These are phyloP conservation scores for Drosophila setosimentum DNA, from an alignment of 2,888 invertebrate species.

Conservation along the genomic window DNA sequence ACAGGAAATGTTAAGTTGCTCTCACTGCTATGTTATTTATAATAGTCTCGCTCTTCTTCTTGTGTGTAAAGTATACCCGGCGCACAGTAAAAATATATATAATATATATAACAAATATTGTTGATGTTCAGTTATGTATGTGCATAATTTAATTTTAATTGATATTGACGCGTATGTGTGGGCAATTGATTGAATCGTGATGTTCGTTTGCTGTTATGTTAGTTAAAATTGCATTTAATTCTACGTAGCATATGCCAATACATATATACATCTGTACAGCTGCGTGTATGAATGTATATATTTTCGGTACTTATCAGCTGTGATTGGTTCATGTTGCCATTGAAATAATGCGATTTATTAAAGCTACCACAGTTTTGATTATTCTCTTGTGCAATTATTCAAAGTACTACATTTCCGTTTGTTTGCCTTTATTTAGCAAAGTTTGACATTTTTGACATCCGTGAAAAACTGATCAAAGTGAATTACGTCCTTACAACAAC, in stretches of 20 bases:
- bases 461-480: neutral
- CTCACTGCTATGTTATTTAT: conserved; percentile 19
- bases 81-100: conserved; percentile 22
- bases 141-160: conserved; percentile 11
- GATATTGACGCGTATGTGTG: neutral
- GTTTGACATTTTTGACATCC: neutral
- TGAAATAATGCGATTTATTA: conserved; percentile 7
- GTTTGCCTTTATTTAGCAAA: neutral
- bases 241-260: neutral
- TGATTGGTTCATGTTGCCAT: conserved; percentile 9
- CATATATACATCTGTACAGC: neutral
- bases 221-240: conserved; percentile 6
- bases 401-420: neutral
- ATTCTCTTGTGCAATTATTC: neutral
- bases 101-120: conserved; percentile 19
- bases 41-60: conserved; percentile 22
- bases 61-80: conserved; percentile 36
- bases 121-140: conserved; percentile 12
- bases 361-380: neutral
- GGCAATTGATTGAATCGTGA: neutral
- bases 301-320: conserved; percentile 7
- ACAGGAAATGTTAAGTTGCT: conserved; percentile 26
- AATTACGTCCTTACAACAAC: neutral
- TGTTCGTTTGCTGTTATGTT: neutral
- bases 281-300: conserved; percentile 1